Conservation (phyloP, 2,888 invertebrate genomes). For the Drosophila setosimentum region DNA sequence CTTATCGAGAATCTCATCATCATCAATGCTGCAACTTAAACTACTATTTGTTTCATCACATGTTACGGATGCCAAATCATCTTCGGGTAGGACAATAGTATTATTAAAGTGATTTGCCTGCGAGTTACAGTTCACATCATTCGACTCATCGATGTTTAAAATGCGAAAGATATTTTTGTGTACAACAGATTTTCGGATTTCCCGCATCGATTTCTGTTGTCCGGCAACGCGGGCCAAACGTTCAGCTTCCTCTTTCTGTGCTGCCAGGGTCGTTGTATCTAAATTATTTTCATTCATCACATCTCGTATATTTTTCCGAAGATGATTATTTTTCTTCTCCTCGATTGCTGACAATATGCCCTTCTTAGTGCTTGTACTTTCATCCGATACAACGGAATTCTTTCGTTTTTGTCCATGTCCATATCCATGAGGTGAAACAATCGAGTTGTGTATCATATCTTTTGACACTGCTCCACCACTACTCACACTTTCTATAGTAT, state of each 20-base stretch:
- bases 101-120: constrained; percentile 40
- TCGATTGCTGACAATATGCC: constrained; percentile 59
- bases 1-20: constrained; percentile 50
- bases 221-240: constrained; percentile 93
- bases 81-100: constrained; percentile 60
- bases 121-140: constrained; percentile 55
- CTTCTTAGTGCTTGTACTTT: constrained; percentile 58
- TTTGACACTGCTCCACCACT: constrained; percentile 23
- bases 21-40: constrained; percentile 68
- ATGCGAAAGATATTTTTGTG: constrained; percentile 88
- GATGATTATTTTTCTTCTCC: constrained; percentile 86
- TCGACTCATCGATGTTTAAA: constrained; percentile 67
- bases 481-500: constrained; percentile 29
- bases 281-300: constrained; percentile 97
- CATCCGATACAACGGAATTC: constrained; percentile 55
- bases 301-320: constrained; percentile 95
- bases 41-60: constrained; percentile 73
- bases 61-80: constrained; percentile 58
- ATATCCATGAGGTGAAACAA: constrained; percentile 17
- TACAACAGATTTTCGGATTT: constrained; percentile 92
- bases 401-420: constrained; percentile 44
- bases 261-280: constrained; percentile 95
- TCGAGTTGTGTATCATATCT: constrained; percentile 25
- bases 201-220: constrained; percentile 92
- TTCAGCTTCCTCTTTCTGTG: constrained; percentile 97